A percentile compares a stretch with the other conserved stretches of the same genome.
Conservation (phyloP, 2,888 invertebrate genomes). For the Zygaena filipendulae region DNA sequence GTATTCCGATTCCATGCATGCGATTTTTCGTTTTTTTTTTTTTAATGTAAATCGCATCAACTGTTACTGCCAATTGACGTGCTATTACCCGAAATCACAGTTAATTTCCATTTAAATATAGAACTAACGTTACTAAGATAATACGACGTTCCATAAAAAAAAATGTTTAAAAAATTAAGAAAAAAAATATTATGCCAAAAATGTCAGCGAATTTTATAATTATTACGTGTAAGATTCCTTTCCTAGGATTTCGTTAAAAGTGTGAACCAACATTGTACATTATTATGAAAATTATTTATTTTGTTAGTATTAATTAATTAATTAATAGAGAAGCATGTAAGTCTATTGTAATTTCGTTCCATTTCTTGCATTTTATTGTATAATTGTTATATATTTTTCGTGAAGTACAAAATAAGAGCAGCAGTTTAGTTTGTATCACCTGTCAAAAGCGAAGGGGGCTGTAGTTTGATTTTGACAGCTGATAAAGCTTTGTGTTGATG, state of each 20-base stretch:
- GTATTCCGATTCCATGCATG: too few relatives aligned
- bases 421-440: conserved; percentile 16
- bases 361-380: conserved; percentile 63
- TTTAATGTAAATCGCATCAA: too few relatives aligned
- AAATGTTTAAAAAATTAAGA: too few relatives aligned
- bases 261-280: conserved; percentile 28
- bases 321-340: conserved; percentile 15
- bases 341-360: conserved; percentile 48
- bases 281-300: conserved; percentile 29
- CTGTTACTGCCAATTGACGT: too few relatives aligned
- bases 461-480: conserved; percentile 19
- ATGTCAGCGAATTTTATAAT: conserved; percentile 10
- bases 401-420: conserved; percentile 28
- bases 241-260: conserved; percentile 57
- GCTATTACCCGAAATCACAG: too few relatives aligned
- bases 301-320: too few relatives aligned
- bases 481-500: conserved; percentile 15
- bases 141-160: too few relatives aligned
- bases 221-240: conserved; percentile 23
- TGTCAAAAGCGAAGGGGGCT: conserved; percentile 13
- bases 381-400: conserved; percentile 60
- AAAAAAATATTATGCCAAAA: conserved; percentile 22
- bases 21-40: too few relatives aligned
- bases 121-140: too few relatives aligned
- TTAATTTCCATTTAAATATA: too few relatives aligned